A percentile compares a stretch with the other conserved stretches of the same genome.
Evolutionary conservation across 2,888 invertebrate species (phyloP).

Genomic region (Tenodera sinensis): DNA sequence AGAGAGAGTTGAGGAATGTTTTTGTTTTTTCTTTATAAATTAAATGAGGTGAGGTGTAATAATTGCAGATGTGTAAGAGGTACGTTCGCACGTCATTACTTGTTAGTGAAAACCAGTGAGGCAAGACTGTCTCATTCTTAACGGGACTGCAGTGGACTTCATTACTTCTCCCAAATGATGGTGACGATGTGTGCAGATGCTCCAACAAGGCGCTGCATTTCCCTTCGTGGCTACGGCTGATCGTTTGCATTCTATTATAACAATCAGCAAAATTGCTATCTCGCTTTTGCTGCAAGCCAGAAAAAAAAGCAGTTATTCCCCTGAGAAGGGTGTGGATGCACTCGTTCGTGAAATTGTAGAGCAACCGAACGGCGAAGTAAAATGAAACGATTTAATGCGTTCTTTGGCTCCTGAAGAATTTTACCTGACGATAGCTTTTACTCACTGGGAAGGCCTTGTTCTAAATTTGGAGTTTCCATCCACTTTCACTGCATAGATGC

Average conservation of each 20-base stretch:
- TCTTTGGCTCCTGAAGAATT: background rate
- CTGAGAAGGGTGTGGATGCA: background rate
- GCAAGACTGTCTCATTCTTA: background rate
- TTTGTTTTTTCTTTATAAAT: background rate
- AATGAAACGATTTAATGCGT: background rate
- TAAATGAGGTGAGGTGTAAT: background rate
- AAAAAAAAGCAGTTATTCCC: background rate
- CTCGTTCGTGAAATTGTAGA: background rate
- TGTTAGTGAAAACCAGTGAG: background rate
- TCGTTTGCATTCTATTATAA: background rate
- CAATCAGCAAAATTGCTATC: background rate
- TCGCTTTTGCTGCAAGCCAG: background rate
- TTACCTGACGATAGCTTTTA: background rate
- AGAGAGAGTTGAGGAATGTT: background rate
- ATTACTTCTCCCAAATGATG: background rate
- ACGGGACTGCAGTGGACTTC: background rate
- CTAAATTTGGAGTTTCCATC: background rate
- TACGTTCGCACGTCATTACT: background rate
- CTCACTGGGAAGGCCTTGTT: background rate
- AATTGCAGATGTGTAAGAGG: background rate
- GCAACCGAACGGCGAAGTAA: background rate
- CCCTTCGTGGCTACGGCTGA: background rate
- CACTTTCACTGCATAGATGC: too few species aligned
- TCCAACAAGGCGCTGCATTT: background rate
- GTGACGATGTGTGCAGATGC: background rate